Percentiles rank a stretch among this genome's conserved stretches.
Conservation (phyloP, 2,797 vertebrate genomes). For the Tarsius wallacei region DNA sequence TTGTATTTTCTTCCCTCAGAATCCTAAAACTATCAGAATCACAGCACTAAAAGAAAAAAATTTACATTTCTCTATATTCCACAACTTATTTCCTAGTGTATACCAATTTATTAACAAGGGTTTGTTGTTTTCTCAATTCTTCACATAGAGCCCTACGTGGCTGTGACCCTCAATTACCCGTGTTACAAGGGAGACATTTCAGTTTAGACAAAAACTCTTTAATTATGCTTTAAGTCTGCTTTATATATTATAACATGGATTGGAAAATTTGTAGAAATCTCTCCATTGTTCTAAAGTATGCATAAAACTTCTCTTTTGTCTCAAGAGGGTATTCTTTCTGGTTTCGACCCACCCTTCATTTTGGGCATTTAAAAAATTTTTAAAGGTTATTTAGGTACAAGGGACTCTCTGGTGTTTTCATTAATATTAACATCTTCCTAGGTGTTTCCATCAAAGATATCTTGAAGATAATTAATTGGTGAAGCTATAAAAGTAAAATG, state of each 20-base stretch:
- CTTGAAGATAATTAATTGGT: background rate
- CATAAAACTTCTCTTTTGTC: background rate
- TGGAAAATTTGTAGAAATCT: background rate
- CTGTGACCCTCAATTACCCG: background rate
- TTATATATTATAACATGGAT: background rate
- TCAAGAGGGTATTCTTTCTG: background rate
- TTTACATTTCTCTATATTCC: background rate
- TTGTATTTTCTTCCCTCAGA: background rate
- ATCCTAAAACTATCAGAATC: background rate
- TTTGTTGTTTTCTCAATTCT: background rate
- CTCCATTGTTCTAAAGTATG: background rate
- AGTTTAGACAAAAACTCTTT: background rate
- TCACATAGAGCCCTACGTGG: background rate
- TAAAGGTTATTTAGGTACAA: background rate
- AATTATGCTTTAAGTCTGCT: background rate
- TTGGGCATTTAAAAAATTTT: background rate
- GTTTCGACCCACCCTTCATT: background rate
- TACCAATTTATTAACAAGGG: background rate
- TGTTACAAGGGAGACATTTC: background rate
- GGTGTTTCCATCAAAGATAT: background rate
- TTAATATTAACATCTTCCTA: background rate
- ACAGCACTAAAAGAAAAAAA: background rate
- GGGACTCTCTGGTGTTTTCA: background rate
- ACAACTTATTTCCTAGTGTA: background rate
- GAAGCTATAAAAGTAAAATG: background rate